phyloP scores from a whole-genome alignment of 2,888 invertebrate genomes.

The Leptinotarsa rubiginosa region DNA sequence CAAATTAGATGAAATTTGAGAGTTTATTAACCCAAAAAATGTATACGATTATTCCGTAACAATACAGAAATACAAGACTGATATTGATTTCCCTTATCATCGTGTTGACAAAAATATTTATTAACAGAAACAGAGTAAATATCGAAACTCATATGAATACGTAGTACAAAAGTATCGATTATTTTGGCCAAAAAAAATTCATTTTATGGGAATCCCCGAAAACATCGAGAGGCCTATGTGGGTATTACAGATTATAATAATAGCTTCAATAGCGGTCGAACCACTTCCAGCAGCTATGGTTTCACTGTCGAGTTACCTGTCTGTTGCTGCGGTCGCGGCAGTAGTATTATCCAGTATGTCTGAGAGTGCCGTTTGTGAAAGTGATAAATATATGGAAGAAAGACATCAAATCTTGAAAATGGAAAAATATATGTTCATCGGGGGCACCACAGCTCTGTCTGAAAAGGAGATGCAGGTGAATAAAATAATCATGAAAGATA shows the following conservation, averaged over 20 bases:
- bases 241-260: not conserved
- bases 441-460: conserved; percentile 50
- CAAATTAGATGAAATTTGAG: too few relatives aligned
- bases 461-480: conserved; percentile 56
- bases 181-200: not conserved
- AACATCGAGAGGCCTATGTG: not conserved
- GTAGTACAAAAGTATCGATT: not conserved
- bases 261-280: not conserved
- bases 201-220: conserved; percentile 14
- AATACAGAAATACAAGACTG: too few relatives aligned
- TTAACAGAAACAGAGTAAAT: too few relatives aligned
- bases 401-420: conserved; percentile 32
- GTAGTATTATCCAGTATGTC: not conserved
- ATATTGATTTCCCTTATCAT: too few relatives aligned
- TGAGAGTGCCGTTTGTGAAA: conserved; percentile 55
- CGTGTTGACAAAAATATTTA: too few relatives aligned
- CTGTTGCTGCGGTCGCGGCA: not conserved
- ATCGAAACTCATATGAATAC: too few relatives aligned
- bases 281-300: not conserved
- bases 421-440: conserved; percentile 41
- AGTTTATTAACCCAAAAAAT: too few relatives aligned
- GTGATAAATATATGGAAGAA: conserved; percentile 31
- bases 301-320: not conserved
- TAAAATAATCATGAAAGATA: conserved; percentile 54
- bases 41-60: too few relatives aligned